These are phyloP conservation scores for Canis aureus DNA, from an alignment of 2,113 vertebrate genomes.

Conservation along the genomic window DNA sequence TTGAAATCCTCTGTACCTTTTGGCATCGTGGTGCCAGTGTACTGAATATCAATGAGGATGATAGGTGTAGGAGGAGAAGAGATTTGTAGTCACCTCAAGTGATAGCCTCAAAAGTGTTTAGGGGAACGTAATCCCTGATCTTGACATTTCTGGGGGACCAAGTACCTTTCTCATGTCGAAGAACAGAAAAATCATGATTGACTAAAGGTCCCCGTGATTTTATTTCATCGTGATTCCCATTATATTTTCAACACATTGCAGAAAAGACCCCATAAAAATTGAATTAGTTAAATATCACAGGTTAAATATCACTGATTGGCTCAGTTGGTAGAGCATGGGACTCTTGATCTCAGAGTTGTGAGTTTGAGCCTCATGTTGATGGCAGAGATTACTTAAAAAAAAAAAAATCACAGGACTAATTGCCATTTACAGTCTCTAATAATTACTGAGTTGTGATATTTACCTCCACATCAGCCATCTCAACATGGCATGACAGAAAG, in stretches of 20 bases:
- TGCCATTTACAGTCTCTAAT: not conserved
- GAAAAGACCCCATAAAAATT: not conserved
- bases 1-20: not conserved
- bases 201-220: not conserved
- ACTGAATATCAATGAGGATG: not conserved
- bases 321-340: not conserved
- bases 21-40: not conserved
- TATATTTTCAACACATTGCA: not conserved
- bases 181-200: constrained; percentile 21
- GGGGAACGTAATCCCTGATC: not conserved
- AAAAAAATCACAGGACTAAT: not conserved
- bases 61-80: not conserved
- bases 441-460: not conserved
- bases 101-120: not conserved
- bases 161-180: not conserved
- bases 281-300: not conserved
- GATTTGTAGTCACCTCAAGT: not conserved
- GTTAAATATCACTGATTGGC: not conserved
- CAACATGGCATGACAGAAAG: not conserved
- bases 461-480: not conserved
- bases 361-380: not conserved
- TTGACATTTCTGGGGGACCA: not conserved
- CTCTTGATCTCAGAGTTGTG: not conserved
- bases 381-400: not conserved
- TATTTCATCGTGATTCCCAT: not conserved